phyloP scores from a whole-genome alignment of 1,140 invertebrate species.

The Aplysia californica region DNA sequence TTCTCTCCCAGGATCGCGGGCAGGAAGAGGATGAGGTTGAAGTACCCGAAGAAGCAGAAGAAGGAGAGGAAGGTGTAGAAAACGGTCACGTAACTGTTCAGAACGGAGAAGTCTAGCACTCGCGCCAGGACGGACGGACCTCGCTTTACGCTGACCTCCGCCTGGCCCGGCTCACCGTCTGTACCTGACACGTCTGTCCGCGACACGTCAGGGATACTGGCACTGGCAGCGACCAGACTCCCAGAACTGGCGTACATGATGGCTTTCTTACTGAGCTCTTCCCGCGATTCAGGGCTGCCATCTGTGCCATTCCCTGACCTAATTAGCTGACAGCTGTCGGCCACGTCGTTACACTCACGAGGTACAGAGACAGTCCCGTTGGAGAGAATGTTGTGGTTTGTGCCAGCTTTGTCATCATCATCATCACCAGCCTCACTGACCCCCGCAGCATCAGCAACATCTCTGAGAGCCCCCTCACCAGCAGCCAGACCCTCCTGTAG shows the following conservation, averaged over 20 bases:
- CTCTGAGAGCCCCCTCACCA: background rate
- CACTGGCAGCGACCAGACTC: background rate
- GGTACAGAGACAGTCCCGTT: slow-evolving; percentile 10
- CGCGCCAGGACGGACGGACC: background rate
- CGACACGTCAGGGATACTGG: background rate
- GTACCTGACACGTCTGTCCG: background rate
- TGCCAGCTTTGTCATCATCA: slow-evolving; percentile 13
- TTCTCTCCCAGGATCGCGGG: slow-evolving; percentile 34
- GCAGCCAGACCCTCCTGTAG: background rate
- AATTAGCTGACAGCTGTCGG: background rate
- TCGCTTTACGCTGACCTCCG: background rate
- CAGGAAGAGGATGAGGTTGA: slow-evolving; percentile 58
- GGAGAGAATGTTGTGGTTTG: background rate
- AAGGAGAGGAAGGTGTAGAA: slow-evolving; percentile 47
- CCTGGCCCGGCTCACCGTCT: background rate
- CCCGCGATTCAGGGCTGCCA: background rate
- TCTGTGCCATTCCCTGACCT: no score
- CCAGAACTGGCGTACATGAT: background rate
- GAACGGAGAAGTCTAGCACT: slow-evolving; percentile 48
- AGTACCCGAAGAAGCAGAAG: slow-evolving; percentile 55
- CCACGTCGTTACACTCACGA: background rate
- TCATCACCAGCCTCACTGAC: background rate
- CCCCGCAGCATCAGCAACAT: slow-evolving; percentile 18
- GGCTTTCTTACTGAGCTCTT: background rate
- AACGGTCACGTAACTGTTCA: slow-evolving; percentile 45